phyloP scores from a whole-genome alignment of 2,888 invertebrate genomes.

The Euspilapteryx auroguttella region DNA sequence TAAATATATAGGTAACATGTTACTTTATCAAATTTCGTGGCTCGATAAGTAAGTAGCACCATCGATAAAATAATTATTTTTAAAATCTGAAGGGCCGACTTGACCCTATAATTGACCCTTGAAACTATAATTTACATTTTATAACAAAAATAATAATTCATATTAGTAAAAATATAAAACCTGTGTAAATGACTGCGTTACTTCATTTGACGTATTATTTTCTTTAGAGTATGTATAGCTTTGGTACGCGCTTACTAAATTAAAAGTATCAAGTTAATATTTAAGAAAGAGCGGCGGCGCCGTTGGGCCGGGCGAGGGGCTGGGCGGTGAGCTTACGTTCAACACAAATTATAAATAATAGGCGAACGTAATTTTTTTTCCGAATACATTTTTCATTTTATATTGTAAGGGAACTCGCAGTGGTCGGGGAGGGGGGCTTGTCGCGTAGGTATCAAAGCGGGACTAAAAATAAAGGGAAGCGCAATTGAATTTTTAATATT shows the following conservation, averaged over 20 bases:
- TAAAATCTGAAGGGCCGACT: too few relatives aligned
- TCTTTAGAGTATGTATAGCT: too few relatives aligned
- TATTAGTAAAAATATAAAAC: too few relatives aligned
- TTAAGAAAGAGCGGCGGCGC: background rate
- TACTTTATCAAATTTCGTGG: too few relatives aligned
- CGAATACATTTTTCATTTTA: conserved; percentile 58
- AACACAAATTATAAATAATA: conserved; percentile 57
- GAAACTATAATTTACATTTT: too few relatives aligned
- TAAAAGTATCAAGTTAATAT: background rate
- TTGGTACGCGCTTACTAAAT: background rate
- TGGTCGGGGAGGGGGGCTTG: conserved; percentile 31
- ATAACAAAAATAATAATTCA: too few relatives aligned
- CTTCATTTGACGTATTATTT: too few relatives aligned
- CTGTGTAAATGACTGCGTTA: too few relatives aligned
- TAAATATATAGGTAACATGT: too few relatives aligned
- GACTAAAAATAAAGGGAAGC: conserved; percentile 61
- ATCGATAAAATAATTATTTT: too few relatives aligned
- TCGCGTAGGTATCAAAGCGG: conserved; percentile 17
- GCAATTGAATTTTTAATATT: conserved; percentile 63
- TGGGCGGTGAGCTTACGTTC: conserved; percentile 18
- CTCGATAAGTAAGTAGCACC: too few relatives aligned
- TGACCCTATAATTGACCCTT: too few relatives aligned
- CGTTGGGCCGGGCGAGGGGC: background rate
- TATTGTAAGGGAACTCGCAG: conserved; percentile 35
- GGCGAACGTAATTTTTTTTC: conserved; percentile 50